Evolutionary conservation across 2,797 vertebrate genomes (phyloP), one percentile per base, ranked within the genome.

Genomic region (Craterocephalus amniculus): DNA sequence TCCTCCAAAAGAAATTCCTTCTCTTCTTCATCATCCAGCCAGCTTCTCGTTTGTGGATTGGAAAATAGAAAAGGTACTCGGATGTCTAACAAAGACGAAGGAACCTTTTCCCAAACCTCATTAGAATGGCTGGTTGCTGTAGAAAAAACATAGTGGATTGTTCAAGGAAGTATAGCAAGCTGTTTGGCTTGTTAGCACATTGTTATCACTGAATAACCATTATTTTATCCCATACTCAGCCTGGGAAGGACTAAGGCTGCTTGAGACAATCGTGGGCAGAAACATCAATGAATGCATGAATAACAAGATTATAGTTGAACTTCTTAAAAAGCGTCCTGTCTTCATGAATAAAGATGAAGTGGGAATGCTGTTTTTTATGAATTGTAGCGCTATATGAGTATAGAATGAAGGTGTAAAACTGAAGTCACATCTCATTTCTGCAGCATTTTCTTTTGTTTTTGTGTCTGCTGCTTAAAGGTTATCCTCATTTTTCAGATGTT

Each of bases 71-170:
- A 73, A 76, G 65, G 69, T 66, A 51, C 61, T 69, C 64, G 51
- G 70, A 76, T 38, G 55, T 56, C 55, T 76, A 20, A 63, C 12
- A 31, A 22, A 73, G 62, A 75, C 76, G 58, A 57, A 82, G 81
- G 58, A n/a, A 63, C 62, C 77, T 70, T 83, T 87, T 76, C 73
- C 74, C 70, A 66, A 72, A 81, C 69, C 78, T 90, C 76, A 81
- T 87, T 85, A 85, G 78, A 69, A 84, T 77, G 81, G 74, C 80
- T 79, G 71, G 75, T 52, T 1, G 80, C 66, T 63, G 69, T 65
- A 56, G 66, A 81, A 48, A 54, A 68, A 77, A 74, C 79, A 78
- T 65, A 67, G 70, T 34, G 16, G 64, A 70, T 64, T 67, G 72
- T 80, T 72, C 0, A 7, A 66, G 56, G 56, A 45, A 72, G 63